A percentile compares a stretch with the other conserved stretches of the same genome.
Conservation (phyloP, 2,113 vertebrate species). For the Chunga burmeisteri region DNA sequence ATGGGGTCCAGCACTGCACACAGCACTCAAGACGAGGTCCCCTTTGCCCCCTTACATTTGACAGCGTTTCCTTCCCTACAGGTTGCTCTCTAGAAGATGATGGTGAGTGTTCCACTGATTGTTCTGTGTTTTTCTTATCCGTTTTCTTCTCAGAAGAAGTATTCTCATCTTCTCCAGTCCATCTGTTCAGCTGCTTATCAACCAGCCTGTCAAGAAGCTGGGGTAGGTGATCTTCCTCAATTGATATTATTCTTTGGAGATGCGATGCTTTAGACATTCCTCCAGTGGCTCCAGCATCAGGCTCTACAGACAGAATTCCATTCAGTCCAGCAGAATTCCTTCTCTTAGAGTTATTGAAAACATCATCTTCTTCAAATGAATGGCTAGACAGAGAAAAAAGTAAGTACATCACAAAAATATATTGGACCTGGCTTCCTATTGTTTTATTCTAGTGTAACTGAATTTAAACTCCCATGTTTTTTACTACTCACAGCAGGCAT, state of each 20-base stretch:
- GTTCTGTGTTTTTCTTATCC: background rate
- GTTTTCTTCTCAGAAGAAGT: background rate
- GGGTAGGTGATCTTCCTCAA: conserved; percentile 92
- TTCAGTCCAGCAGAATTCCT: conserved; percentile 71
- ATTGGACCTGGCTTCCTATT: background rate
- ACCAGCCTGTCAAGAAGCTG: conserved; percentile 79
- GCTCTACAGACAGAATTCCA: conserved; percentile 33
- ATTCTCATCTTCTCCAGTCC: conserved; percentile 75
- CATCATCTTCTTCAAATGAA: conserved; percentile 79
- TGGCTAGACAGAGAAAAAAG: conserved; percentile 40
- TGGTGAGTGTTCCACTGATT: background rate
- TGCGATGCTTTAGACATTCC: conserved; percentile 8
- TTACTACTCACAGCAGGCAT: background rate
- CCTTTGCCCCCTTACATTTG: conserved; percentile 55
- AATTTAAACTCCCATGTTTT: background rate
- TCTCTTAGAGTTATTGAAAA: conserved; percentile 35
- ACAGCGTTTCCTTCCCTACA: conserved; percentile 80
- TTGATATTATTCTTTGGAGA: conserved; percentile 90
- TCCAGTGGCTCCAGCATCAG: conserved; percentile 2
- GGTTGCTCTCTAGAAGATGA: conserved; percentile 77
- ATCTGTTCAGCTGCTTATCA: conserved; percentile 72
- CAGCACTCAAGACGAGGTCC: background rate
- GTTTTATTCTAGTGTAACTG: background rate
- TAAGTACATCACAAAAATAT: background rate
- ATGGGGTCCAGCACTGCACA: background rate